Conservation (phyloP, 2,113 vertebrate genomes). For the Protobothrops flavoviridis region DNA sequence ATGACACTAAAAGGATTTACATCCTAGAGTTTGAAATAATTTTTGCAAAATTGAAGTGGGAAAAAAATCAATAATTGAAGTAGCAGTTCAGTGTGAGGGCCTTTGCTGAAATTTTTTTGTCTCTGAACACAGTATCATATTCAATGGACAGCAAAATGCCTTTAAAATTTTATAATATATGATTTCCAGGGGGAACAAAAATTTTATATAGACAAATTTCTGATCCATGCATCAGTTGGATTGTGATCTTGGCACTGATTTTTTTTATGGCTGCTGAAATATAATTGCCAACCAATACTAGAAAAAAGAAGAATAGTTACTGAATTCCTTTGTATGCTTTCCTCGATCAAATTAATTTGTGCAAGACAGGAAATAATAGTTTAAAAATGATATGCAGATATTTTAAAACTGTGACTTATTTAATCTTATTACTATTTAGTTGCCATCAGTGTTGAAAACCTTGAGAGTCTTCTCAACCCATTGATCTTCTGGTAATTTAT, state of each 20-base stretch:
- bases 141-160: neutral
- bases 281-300: neutral
- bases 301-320: neutral
- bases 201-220: neutral
- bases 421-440: neutral
- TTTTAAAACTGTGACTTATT: neutral
- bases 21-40: neutral
- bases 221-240: neutral
- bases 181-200: neutral
- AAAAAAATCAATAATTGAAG: neutral
- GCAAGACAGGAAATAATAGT: neutral
- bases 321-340: neutral
- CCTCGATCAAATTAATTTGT: neutral
- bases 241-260: neutral
- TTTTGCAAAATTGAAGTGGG: neutral
- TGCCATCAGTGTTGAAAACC: neutral
- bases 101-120: neutral
- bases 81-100: neutral
- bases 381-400: neutral
- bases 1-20: neutral
- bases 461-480: neutral
- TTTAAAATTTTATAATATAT: neutral
- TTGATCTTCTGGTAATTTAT: neutral
- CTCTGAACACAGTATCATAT: neutral
- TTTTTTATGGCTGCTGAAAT: neutral